Evolutionary conservation across 2,888 invertebrate species (phyloP).

Genomic region (Scaptomyza polygonia): DNA sequence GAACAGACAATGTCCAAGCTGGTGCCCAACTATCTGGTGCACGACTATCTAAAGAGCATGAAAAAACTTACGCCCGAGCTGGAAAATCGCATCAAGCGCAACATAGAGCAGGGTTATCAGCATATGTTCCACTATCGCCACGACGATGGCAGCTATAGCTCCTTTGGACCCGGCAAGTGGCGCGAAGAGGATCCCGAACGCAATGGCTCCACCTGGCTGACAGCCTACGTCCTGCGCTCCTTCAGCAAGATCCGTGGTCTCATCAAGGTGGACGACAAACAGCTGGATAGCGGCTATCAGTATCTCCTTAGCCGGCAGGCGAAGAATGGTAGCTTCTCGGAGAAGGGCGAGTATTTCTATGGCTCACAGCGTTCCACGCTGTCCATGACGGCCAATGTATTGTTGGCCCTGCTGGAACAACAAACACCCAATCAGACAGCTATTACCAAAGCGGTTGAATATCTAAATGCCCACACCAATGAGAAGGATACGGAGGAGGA

Average conservation of each 20-base stretch:
- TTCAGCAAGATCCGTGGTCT: conserved; percentile 89
- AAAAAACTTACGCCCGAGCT: conserved; percentile 88
- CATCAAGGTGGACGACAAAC: conserved; percentile 88
- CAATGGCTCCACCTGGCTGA: conserved; percentile 91
- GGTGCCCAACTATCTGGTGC: conserved; percentile 89
- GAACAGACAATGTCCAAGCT: conserved; percentile 90
- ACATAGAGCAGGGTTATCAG: conserved; percentile 94
- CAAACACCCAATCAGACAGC: conserved; percentile 85
- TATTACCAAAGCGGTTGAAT: conserved; percentile 91
- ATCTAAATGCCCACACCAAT: conserved; percentile 86
- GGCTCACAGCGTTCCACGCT: conserved; percentile 88
- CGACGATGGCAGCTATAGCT: conserved; percentile 94
- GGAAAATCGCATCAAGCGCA: conserved; percentile 85
- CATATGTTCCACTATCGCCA: conserved; percentile 93
- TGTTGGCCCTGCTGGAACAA: conserved; percentile 90
- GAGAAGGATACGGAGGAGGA: conserved; percentile 87
- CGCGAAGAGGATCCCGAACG: conserved; percentile 84
- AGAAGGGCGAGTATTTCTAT: conserved; percentile 89
- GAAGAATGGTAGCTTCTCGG: conserved; percentile 91
- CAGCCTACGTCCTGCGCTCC: conserved; percentile 92
- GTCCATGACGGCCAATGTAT: conserved; percentile 90
- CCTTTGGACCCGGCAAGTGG: conserved; percentile 87
- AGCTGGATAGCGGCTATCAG: conserved; percentile 88
- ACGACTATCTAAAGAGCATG: conserved; percentile 91
- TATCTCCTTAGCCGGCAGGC: conserved; percentile 90